Evolutionary conservation across 2,888 invertebrate species (phyloP).

Genomic region (Synanthedon tipuliformis): DNA sequence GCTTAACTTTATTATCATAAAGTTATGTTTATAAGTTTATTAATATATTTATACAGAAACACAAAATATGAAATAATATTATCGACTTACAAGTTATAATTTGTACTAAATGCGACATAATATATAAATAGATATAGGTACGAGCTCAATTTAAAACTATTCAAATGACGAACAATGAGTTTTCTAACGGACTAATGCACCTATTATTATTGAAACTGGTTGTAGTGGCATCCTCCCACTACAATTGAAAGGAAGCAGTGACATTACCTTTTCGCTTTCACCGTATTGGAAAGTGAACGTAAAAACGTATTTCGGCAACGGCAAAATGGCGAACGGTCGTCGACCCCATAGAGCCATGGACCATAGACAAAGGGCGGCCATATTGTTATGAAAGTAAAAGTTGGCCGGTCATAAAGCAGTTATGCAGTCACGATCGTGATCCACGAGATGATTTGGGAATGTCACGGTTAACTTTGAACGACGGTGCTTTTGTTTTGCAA

Average conservation of each 20-base stretch:
- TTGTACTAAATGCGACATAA: too few species aligned
- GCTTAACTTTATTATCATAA: too few species aligned
- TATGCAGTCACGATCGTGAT: conserved; percentile 50
- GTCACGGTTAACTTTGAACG: conserved; percentile 47
- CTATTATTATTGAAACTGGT: conserved; percentile 50
- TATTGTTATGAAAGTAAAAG: conserved; percentile 63
- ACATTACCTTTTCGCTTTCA: conserved; percentile 69
- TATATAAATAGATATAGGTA: neutral
- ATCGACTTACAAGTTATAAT: too few species aligned
- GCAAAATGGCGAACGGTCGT: conserved; percentile 53
- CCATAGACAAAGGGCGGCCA: conserved; percentile 59
- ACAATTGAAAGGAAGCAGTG: conserved; percentile 65
- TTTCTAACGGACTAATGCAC: conserved; percentile 33
- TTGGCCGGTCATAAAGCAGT: conserved; percentile 25
- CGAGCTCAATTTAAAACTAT: conserved; percentile 15
- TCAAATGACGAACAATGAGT: conserved; percentile 37
- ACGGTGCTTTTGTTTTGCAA: conserved; percentile 35
- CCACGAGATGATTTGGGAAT: conserved; percentile 63
- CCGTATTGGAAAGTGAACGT: conserved; percentile 69
- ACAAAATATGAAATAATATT: too few species aligned
- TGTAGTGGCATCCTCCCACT: conserved; percentile 48
- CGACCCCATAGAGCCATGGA: conserved; percentile 51
- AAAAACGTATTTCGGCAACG: conserved; percentile 67
- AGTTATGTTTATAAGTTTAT: too few species aligned
- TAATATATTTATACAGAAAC: too few species aligned